Percentiles rank a stretch among this genome's conserved stretches.
These are phyloP conservation scores for Apostichopus californicus DNA, from an alignment of 35 echinoderm and acorn worm genomes.

Conservation along the genomic window DNA sequence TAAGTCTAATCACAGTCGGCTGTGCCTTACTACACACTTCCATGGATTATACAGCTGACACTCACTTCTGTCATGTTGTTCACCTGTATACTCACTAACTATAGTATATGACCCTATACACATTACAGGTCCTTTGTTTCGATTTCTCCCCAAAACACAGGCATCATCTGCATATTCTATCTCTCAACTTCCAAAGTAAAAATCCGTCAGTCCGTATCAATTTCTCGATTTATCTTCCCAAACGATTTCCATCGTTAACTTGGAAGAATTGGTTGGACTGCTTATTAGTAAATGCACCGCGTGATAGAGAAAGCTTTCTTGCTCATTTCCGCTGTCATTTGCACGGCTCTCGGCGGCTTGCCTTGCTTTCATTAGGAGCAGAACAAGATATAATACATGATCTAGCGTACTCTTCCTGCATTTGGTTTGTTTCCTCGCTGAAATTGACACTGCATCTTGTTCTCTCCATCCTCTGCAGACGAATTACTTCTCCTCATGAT, in stretches of 20 bases:
- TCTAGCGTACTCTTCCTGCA: neutral
- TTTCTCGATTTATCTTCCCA: slow-evolving; percentile 50
- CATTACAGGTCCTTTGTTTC: neutral
- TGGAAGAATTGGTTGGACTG: slow-evolving; percentile 28
- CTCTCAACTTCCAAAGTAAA: neutral
- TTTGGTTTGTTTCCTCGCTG: neutral
- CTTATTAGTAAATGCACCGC: slow-evolving; percentile 58
- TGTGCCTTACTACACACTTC: too few relatives aligned
- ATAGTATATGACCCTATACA: neutral
- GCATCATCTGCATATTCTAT: neutral
- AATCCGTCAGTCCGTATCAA: slow-evolving; percentile 48
- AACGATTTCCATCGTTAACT: neutral
- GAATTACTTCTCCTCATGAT: neutral
- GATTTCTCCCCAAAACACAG: neutral
- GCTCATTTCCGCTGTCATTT: slow-evolving; percentile 44
- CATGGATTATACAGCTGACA: too few relatives aligned
- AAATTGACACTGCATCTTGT: neutral
- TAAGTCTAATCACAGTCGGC: too few relatives aligned
- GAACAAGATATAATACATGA: slow-evolving; percentile 23
- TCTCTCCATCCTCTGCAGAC: neutral
- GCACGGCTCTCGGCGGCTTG: slow-evolving; percentile 26
- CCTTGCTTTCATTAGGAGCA: slow-evolving; percentile 47
- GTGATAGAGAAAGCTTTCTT: slow-evolving; percentile 47
- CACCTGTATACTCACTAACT: neutral
- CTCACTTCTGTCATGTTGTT: too few relatives aligned